Conservation (phyloP, 2,797 vertebrate genomes). For the Nannoperca obscura region DNA sequence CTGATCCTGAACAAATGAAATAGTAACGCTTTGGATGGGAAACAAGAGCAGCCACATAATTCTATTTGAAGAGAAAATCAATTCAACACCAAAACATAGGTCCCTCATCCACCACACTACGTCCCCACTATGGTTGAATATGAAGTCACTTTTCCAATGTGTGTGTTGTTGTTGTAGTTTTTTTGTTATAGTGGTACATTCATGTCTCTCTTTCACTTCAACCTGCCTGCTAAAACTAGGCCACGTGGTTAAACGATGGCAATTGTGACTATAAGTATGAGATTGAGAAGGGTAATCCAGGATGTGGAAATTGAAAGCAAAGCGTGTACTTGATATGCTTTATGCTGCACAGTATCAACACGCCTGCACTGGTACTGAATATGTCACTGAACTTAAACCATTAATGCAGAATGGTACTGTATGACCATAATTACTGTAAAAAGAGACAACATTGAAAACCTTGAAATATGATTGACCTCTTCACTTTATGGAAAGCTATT, state of each 20-base stretch:
- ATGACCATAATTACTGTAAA: background rate
- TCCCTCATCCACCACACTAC: slow-evolving; percentile 30
- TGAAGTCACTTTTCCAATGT: slow-evolving; percentile 40
- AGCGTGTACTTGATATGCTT: background rate
- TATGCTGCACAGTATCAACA: background rate
- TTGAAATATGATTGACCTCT: background rate
- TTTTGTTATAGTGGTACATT: background rate
- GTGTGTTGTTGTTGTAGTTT: slow-evolving; percentile 19
- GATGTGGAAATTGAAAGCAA: background rate
- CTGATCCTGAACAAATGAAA: slow-evolving; percentile 76
- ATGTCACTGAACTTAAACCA: background rate
- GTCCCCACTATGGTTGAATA: slow-evolving; percentile 33
- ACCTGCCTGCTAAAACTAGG: too few relatives aligned
- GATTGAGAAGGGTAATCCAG: background rate
- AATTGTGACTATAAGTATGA: background rate
- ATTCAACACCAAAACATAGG: slow-evolving; percentile 67
- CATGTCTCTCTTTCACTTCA: background rate
- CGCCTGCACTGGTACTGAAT: background rate
- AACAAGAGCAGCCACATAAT: slow-evolving; percentile 70
- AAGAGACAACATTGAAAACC: background rate
- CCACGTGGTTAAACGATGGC: background rate
- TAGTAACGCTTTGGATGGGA: slow-evolving; percentile 59
- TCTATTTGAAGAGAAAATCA: slow-evolving; percentile 76
- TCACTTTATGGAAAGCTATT: background rate
- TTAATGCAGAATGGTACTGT: background rate